phyloP scores from a whole-genome alignment of 2,797 vertebrate species.

The Okamejei kenojei region DNA sequence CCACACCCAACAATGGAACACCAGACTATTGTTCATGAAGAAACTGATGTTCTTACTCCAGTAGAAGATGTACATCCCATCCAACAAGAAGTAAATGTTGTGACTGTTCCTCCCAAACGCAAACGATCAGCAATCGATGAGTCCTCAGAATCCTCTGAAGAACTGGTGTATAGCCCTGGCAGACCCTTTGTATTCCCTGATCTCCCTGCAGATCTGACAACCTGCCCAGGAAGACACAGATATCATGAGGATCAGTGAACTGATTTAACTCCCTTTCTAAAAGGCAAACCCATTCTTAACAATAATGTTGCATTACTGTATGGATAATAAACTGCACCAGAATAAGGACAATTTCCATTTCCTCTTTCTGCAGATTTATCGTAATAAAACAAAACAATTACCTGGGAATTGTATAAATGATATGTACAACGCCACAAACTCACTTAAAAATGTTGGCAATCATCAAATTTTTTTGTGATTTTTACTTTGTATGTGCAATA shows the following conservation, averaged over 20 bases:
- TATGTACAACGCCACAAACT: no score
- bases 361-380: background rate
- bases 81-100: background rate
- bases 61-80: accelerated
- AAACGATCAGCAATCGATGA: background rate
- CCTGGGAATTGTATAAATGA: background rate
- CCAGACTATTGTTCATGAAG: background rate
- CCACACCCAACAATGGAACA: background rate
- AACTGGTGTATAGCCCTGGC: accelerated
- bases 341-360: background rate
- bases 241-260: background rate
- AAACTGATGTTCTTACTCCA: no score
- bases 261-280: background rate
- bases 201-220: background rate
- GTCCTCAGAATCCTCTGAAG: conserved; percentile 32
- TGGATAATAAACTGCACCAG: no score
- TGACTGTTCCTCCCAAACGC: background rate
- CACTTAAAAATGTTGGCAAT: background rate
- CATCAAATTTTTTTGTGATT: background rate
- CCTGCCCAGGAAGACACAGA: background rate
- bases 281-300: background rate
- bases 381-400: conserved; percentile 6
- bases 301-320: background rate
- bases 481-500: background rate
- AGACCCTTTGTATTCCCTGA: background rate